phyloP scores from a whole-genome alignment of 2,888 invertebrate genomes.

The Amphipoea oculea region DNA sequence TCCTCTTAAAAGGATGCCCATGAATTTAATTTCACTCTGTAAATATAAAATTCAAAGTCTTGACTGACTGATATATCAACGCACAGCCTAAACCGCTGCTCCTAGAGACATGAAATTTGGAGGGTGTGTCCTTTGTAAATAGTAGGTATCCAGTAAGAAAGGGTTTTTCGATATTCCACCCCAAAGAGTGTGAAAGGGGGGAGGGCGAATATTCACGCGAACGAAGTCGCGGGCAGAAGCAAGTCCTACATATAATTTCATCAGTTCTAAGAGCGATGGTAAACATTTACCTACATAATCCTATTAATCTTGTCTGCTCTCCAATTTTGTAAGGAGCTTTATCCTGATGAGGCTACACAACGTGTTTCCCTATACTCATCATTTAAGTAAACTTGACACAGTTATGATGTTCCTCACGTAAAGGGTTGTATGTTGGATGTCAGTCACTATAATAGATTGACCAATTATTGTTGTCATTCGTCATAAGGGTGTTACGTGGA shows the following conservation, averaged over 20 bases:
- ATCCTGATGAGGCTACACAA: slow-evolving; percentile 27
- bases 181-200: too few species aligned
- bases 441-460: background rate
- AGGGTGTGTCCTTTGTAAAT: too few species aligned
- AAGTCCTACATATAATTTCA: background rate
- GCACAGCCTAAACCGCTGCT: too few species aligned
- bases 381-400: slow-evolving; percentile 20
- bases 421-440: background rate
- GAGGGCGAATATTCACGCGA: too few species aligned
- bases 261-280: slow-evolving; percentile 6
- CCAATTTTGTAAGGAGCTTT: slow-evolving; percentile 39
- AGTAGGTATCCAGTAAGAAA: too few species aligned
- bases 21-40: too few species aligned
- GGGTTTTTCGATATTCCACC: too few species aligned
- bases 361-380: background rate
- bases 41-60: too few species aligned
- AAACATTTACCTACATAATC: slow-evolving; percentile 37
- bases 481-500: background rate
- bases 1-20: too few species aligned
- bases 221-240: too few species aligned
- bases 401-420: slow-evolving; percentile 13
- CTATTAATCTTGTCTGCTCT: slow-evolving; percentile 36
- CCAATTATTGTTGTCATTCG: slow-evolving; percentile 14
- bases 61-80: too few species aligned
- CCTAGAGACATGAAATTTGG: too few species aligned